Base-by-base conservation (phyloP, 2,113 vertebrate species). In the Ploceus nigricollis region DNA sequence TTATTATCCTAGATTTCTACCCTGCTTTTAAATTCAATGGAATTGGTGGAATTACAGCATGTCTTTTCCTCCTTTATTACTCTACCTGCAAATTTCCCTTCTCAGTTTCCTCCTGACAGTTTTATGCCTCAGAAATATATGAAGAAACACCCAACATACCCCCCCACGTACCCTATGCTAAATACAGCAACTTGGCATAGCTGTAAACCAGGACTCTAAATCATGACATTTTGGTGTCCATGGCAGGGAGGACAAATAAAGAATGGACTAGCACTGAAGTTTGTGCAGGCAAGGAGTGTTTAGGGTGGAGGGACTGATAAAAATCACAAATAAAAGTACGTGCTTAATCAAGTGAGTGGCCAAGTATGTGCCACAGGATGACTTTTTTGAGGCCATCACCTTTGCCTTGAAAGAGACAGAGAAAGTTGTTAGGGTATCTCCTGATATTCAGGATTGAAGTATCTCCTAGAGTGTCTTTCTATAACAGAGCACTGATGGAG, bases 21-120 rank as follows among this genome's bases (percentile, higher is more conserved):
- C 48, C 70, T 64, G 50, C 48, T 82, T 94, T 84, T 72, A 79
- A 89, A 76, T 85, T 71, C 53, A 53, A n/a, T 57, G 44, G 23
- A 61, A 72, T 65, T 87, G 89, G 61, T 45, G 82, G 87, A 90
- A 85, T 89, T 85, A 91, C 31, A 69, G 40, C 37, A 39, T 63
- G 24, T n/a, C 23, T 69, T 82, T 91, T 86, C 39, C 13, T 91
- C 25, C 15, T 61, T 91, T 90, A 83, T 58, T 90, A 42, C 42
- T 82, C 30, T 82, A 70, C 47, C 53, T 77, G 54, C 39, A 91
- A 58, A 82, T 90, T 91, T 77, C 54, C 40, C 69, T 64, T 76
- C 42, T 61, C 48, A 21, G 31, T 58, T 91, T 42, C 27, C 82
- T 88, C 30, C 28, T 82, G 75, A 40, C 58, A 82, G 33, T 80